Conservation (phyloP, 2,888 invertebrate genomes). For the Ecliptopera silaceata region DNA sequence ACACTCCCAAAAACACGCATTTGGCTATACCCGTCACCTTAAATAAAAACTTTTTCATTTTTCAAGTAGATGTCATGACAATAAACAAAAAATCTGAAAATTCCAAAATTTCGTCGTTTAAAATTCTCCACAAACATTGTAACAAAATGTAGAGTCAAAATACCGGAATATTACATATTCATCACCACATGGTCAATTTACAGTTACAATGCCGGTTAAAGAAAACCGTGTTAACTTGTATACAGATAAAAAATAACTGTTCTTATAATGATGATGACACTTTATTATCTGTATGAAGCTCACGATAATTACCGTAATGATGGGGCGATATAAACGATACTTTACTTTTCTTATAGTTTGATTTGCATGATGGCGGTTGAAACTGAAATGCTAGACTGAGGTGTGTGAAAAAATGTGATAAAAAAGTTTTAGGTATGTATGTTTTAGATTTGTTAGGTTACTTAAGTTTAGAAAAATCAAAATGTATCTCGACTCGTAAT, state of each 20-base stretch:
- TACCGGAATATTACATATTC: conserved; percentile 5
- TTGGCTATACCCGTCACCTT: too few relatives aligned
- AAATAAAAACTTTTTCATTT: too few relatives aligned
- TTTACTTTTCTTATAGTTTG: not conserved
- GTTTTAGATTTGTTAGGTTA: too few relatives aligned
- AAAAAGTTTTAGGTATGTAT: too few relatives aligned
- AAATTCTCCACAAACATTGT: conserved; percentile 9
- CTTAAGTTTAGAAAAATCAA: too few relatives aligned
- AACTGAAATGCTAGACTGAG: not conserved
- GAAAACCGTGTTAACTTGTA: conserved; percentile 18
- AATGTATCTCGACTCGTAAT: too few relatives aligned
- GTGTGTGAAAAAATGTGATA: too few relatives aligned
- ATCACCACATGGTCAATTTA: conserved; percentile 4
- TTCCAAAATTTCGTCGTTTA: not conserved
- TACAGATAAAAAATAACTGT: conserved; percentile 18
- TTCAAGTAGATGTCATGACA: too few relatives aligned
- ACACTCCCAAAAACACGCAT: too few relatives aligned
- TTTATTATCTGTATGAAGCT: conserved; percentile 12
- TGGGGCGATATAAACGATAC: not conserved
- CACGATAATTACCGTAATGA: conserved; percentile 7
- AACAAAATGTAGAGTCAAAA: conserved; percentile 13
- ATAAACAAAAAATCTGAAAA: too few relatives aligned
- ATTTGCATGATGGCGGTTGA: conserved; percentile 1
- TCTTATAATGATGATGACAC: conserved; percentile 23
- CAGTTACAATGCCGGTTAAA: conserved; percentile 22